These are phyloP conservation scores for Rhabditophanes sp. DNA, from an alignment of 2,888 invertebrate genomes.

Conservation along the genomic window DNA sequence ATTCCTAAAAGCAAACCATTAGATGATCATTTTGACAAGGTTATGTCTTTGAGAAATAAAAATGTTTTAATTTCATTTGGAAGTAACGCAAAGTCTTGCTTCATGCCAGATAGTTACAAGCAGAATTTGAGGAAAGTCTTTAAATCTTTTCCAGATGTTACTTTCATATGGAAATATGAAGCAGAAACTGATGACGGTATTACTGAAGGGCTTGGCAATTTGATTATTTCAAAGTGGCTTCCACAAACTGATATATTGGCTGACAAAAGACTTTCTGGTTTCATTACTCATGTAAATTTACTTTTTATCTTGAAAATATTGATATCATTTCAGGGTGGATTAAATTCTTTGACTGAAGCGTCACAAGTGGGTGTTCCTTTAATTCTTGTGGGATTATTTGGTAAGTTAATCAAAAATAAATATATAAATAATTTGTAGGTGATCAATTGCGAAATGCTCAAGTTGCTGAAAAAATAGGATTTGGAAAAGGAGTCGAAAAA, in stretches of 20 bases:
- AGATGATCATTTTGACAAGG: background rate
- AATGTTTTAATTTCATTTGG: conserved; percentile 1
- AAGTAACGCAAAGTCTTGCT: background rate
- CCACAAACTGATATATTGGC: conserved; percentile 2
- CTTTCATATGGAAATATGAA: conserved; percentile 6
- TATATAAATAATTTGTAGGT: background rate
- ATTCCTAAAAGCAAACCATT: background rate
- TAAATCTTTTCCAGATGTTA: conserved; percentile 1
- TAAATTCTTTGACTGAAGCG: too few species aligned
- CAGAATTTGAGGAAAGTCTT: too few species aligned
- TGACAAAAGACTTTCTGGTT: conserved; percentile 2
- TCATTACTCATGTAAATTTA: conserved; percentile 5
- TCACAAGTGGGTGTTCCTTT: too few species aligned
- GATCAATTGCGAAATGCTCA: conserved; percentile 5
- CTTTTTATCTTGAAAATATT: too few species aligned
- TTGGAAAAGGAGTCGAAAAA: too few species aligned
- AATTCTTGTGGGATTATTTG: too few species aligned
- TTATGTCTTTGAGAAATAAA: background rate
- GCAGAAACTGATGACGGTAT: too few species aligned
- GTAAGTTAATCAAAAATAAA: too few species aligned
- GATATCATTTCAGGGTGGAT: too few species aligned
- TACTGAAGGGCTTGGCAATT: conserved; percentile 2
- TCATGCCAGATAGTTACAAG: background rate
- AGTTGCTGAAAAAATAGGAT: conserved; percentile 3
- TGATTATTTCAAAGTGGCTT: conserved; percentile 2